Base-by-base conservation (phyloP, 2,113 vertebrate genomes). In the Crotalus tigris region DNA sequence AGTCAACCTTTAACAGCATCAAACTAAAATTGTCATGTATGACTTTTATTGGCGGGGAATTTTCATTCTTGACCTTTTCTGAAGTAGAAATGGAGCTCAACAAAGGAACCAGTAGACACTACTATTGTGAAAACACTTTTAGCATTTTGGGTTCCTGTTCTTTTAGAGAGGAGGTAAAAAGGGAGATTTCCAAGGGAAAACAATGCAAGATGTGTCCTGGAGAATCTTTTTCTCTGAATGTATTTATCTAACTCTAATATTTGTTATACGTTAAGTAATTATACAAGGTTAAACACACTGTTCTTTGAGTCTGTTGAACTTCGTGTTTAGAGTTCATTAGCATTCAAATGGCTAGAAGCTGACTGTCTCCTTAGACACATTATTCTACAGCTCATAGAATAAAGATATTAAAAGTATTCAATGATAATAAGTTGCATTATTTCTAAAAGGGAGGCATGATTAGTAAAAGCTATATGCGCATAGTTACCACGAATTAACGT, bases 321-420 rank as follows among this genome's bases (percentile, higher is more conserved):
- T 90, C 91, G 69, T 57, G 81, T 90, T 91, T 95, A 85, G 88
- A 93, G 44, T 39, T 95, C 87, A 95, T 96, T 96, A 96, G 57
- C 91, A 95, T 93, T 54, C 90, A 93, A 95, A 93, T 93, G 51
- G 92, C 87, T 96, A 49, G 92, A 91, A 96, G n/a, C n/a, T 92
- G 91, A 69, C 89, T 94, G 90, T 95, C 75, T 94, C 94, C 96
- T 96, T 90, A 92, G 93, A 69, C 93, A 94, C 85, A 39, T 26
- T 53, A 85, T 57, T 94, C 59, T 59, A 81, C 90, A 93, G 89
- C 0, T 95, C 55, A 89, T 33, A 81, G 88, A 61, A 94, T 91
- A 89, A 91, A 95, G 92, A 92, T 88, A 90, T 23, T 2, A 53
- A 53, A 95, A 95, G 88, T 69, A 69, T 95, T 95, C 90, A 90